Evolutionary conservation across 2,888 invertebrate species (phyloP), one percentile per base, ranked within the genome.

Genomic region (Trichogramma evanescens): DNA sequence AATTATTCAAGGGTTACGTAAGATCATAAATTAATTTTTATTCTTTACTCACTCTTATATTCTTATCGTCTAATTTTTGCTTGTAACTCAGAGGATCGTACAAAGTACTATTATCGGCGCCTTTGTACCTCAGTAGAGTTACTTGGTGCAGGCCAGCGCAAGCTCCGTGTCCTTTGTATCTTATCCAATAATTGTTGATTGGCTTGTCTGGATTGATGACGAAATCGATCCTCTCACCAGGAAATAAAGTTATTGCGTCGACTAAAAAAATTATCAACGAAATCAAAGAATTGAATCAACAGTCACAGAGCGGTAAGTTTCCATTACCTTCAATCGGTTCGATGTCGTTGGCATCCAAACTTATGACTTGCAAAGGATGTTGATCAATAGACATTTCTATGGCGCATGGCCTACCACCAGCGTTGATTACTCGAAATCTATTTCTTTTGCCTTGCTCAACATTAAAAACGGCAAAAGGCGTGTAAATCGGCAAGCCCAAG

Each of bases 201-300:
- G 83, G 80, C 65, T 87, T 87, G 72, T 88, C 83, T 4, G 92
- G 89, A 54, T 86, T 82, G n/a, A 94, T 66, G 1, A 93, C 80
- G 69, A 94, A 90, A 74, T 94, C 94, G 73, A 88, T 94, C 48
- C 94, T 81, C 76, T 95, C 94, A 0, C 95, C 95, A 0, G 94
- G 91, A 74, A 93, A 93, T 5, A 88, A 88, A 4, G 93, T 89
- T 52, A 88, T 72, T 0, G 86, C 82, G 46, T 83, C 82, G 50
- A 84, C 87, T 82, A 66, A 8, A 72, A 52, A 8, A 8, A 40
- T 6, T 50, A 39, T 38, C 7, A 40, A 26, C 26, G 13, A 26
- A 10, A 53, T 44, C n/a, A 51, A 51, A 40, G 41, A 40, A 51
- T n/a, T 5, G 4, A 51, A 44, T 26, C 9, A 41, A 26, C 38